Evolutionary conservation across 2,113 vertebrate genomes (phyloP).

Genomic region (Hypomesus transpacificus): DNA sequence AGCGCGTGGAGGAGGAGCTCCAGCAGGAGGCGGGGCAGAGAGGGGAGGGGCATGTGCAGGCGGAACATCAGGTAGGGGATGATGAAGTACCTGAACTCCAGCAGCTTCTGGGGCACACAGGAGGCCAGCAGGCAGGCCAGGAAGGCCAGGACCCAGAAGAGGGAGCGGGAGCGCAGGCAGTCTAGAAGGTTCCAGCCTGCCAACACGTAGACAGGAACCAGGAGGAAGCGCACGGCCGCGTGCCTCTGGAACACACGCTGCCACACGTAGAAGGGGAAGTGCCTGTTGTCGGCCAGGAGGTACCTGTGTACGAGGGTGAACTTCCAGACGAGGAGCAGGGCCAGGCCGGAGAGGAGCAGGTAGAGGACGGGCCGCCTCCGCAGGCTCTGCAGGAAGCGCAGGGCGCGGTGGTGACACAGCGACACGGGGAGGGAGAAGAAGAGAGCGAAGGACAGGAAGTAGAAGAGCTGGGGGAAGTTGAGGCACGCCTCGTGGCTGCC

Average conservation of each 20-base stretch:
- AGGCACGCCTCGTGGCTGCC: conserved; percentile 87
- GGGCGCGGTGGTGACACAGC: conserved; percentile 70
- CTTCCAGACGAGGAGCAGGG: conserved; percentile 84
- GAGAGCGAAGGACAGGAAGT: conserved; percentile 85
- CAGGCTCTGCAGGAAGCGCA: conserved; percentile 76
- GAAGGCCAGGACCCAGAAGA: conserved; percentile 88
- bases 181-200: conserved; percentile 88
- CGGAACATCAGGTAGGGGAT: conserved; percentile 91
- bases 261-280: conserved; percentile 95
- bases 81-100: conserved; percentile 97
- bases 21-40: conserved; percentile 74
- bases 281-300: conserved; percentile 93
- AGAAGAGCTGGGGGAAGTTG: conserved; percentile 91
- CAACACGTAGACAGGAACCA: conserved; percentile 86
- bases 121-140: conserved; percentile 75
- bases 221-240: conserved; percentile 77
- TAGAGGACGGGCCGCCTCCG: conserved; percentile 76
- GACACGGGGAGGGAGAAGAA: conserved; percentile 84
- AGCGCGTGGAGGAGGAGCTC: conserved; percentile 80
- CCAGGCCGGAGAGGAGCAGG: conserved; percentile 53
- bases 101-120: conserved; percentile 88
- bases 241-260: conserved; percentile 85
- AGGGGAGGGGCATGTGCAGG: conserved; percentile 82
- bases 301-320: conserved; percentile 91
- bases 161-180: conserved; percentile 79